Base-by-base conservation (phyloP, 1,140 invertebrate species). In the Drosophila virilis region DNA sequence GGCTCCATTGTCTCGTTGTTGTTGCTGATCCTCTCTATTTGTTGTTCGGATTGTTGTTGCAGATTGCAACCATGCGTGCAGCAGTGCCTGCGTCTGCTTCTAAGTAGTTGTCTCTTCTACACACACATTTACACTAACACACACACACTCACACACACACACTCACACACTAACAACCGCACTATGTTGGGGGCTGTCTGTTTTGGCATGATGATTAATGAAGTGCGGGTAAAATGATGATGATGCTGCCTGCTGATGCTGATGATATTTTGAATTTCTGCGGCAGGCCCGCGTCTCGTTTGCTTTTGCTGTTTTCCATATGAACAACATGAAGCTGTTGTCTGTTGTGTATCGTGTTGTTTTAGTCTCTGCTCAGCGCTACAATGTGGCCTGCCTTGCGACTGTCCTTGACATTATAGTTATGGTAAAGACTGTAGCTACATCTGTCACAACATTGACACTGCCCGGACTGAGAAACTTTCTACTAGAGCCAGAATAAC, bases 141-240 rank as follows among this genome's bases (percentile, higher is more conserved):
- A n/a, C 9, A 33, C 10, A 62, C 17, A 17, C n/a, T n/a, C n/a
- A 67, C 42, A 67, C 17, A 57, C 33, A 15, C 17, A 52, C 28
- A 43, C 28, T 54, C 37, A n/a, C 9, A 33, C 10, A 62, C 17
- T 1, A 7, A 48, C 13, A 15, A 7, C 28, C 12, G 28, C 12
- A 40, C 54, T 43, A 35, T 66, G 54, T 58, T 72, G 59, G 51
- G 57, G 33, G 9, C 58, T 67, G 78, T 73, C 69, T 70, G 80
- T 64, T 85, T 85, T 80, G 81, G 79, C 81, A 77, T 68, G 72
- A 83, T 91, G 89, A 91, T 91, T 91, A 91, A 91, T 91, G 89
- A 86, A 91, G 89, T 91, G 90, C 89, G 89, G 75, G 57, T 71
- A 69, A 77, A 67, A 42, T 70, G 58, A 58, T 70, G 51, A 46